Evolutionary conservation across 2,888 invertebrate genomes (phyloP), one percentile per base, ranked within the genome.

Genomic region (Dromius quadrimaculatus): DNA sequence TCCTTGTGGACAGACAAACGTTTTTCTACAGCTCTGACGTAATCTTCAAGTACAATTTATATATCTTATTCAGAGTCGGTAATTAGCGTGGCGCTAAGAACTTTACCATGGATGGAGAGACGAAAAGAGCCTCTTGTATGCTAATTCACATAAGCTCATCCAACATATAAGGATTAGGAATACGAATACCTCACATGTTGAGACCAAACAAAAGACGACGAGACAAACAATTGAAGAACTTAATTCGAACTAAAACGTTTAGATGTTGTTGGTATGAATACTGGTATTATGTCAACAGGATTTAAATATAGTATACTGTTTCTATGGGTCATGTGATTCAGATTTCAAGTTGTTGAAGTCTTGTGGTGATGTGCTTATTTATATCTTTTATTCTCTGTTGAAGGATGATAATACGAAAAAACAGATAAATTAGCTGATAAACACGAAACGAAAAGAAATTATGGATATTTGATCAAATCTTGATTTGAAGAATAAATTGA

Each of bases 21-120:
- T 15, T 28, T 11, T 22, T 47, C 47, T 47, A 47, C 43, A 45
- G 2, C 47, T 17, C 9, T 34, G 34, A 59, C 59, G 36, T 59
- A 34, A 50, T 17, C 2, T 11, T 20, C 61, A 38, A 36, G 36
- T 15, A 64, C 36, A 64, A 63, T 45, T 64, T 64, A 64, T 19
- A 64, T 36, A 64, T 50, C 47, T n/a, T 38, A 36, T 64, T 64
- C 28, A 64, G 50, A 47, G 19, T 28, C 32, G 34, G 64, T 36
- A 64, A 64, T 64, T 64, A 64, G 64, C 9, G 47, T 47, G 64
- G 47, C 64, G 64, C 64, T 64, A 47, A 47, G 32, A 11, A 20
- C 17, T 28, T 28, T 28, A 28, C n/a, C 13, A 11, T 23, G 57
- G 9, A 22, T 8, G 8, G 17, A 15, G 8, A 43, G 4, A 5